Evolutionary conservation across 37 sponge, comb jelly and placozoan genomes (phyloP), one percentile per base, ranked within the genome.

Genomic region (Hexactinellida sp.): DNA sequence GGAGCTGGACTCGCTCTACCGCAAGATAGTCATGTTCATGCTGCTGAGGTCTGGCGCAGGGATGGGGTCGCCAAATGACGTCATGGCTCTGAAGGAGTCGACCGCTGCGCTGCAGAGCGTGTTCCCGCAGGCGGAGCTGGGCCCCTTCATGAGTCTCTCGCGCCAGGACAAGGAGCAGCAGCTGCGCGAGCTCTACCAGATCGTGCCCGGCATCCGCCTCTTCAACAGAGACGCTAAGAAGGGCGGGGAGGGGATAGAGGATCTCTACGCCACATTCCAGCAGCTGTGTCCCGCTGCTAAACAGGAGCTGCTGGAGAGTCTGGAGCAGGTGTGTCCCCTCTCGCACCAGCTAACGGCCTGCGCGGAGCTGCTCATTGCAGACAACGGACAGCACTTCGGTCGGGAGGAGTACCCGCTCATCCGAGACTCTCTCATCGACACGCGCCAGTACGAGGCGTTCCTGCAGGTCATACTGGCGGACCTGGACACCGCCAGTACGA

Each of bases 81-180:
- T 99, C 54, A 84, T 89, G 37, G 97, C 96, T 36, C 92, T 96
- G 55, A 92, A 95, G 55, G 99, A 96, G 82, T 92, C 95, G 1
- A 95, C 94, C 38, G 97, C 97, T 82, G 97, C 99, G 24, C 88
- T 99, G 36, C 99, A 99, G 89, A 99, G 99, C 85, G 95, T 99
- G 84, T 96, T 99, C 54, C 99, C 99, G 23, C 99, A 96, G 55
- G 89, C 93, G 37, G 99, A 99, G 83, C 86, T 99, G 87, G 99
- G 99, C 1, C 89, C 90, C 3, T 96, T 99, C 88, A 93, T 99
- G 93, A 90, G 91, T 37, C 87, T 96, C 47, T 84, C 90, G 37
- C 90, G 87, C 37, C 54, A 38, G 63, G 95, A 99, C 84, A 99
- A 99, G 89, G 88, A 96, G 88, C 86, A 88, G 0, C 99, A 99